phyloP scores from a whole-genome alignment of 2,888 invertebrate species.

The Neoitamus cyanurus region DNA sequence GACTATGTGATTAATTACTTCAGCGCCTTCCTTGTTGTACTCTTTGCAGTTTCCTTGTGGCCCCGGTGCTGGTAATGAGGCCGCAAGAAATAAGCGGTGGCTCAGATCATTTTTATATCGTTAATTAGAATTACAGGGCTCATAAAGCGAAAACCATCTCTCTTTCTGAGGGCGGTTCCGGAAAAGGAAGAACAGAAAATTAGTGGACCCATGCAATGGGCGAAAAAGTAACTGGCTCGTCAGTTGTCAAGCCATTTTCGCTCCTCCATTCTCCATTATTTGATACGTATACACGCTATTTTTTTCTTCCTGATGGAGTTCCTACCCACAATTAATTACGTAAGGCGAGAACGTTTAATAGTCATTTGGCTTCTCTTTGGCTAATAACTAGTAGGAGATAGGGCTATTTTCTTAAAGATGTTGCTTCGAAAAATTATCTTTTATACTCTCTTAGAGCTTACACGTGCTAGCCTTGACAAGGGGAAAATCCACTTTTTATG shows the following conservation, averaged over 20 bases:
- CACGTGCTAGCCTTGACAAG: background rate
- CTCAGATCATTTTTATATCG: background rate
- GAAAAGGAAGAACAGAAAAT: background rate
- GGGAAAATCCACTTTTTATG: background rate
- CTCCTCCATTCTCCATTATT: background rate
- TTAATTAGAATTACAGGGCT: slow-evolving; percentile 1
- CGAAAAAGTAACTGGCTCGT: background rate
- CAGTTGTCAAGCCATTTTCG: background rate
- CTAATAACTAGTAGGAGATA: background rate
- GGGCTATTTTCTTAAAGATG: background rate
- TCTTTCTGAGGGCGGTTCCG: background rate
- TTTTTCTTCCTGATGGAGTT: background rate
- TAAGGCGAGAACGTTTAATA: background rate
- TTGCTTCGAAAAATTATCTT: background rate
- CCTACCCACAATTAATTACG: background rate
- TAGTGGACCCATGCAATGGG: background rate
- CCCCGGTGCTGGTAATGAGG: background rate
- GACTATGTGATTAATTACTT: background rate
- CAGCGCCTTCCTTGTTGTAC: background rate
- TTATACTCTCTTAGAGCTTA: background rate
- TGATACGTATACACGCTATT: background rate
- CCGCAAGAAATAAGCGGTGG: background rate
- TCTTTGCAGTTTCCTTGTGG: background rate
- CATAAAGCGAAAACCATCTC: background rate
- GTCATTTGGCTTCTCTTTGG: background rate